Conservation (phyloP, 2,888 invertebrate species). For the Acanthoscelides obtectus region DNA sequence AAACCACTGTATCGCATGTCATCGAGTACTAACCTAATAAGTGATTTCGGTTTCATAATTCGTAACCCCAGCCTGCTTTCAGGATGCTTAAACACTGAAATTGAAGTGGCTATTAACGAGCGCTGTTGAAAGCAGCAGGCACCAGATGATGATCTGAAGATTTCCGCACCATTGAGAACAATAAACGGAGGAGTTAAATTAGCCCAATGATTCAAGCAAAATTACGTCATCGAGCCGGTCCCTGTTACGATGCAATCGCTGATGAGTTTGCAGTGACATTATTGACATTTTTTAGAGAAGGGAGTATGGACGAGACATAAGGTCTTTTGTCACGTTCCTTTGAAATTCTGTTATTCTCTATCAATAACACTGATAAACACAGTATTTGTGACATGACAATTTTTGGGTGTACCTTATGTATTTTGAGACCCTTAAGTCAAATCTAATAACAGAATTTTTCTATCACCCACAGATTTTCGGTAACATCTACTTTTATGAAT, state of each 20-base stretch:
- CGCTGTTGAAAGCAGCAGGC: not conserved
- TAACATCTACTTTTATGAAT: too few relatives aligned
- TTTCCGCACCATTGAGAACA: not conserved
- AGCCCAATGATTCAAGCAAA: not conserved
- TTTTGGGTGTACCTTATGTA: too few relatives aligned
- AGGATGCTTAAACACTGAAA: not conserved
- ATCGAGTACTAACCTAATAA: not conserved
- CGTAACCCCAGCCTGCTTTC: not conserved
- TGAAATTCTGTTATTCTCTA: too few relatives aligned
- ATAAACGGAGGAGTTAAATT: not conserved
- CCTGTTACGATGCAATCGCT: not conserved
- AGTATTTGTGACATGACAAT: too few relatives aligned
- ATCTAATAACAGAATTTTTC: too few relatives aligned
- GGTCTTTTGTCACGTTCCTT: too few relatives aligned
- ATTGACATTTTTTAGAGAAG: not conserved
- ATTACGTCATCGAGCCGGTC: not conserved
- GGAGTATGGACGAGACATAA: too few relatives aligned
- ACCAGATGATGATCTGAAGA: not conserved
- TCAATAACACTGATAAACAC: too few relatives aligned
- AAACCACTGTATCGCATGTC: not conserved
- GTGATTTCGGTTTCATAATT: not conserved
- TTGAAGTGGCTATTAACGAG: not conserved
- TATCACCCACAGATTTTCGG: too few relatives aligned
- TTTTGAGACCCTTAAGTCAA: too few relatives aligned
- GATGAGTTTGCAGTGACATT: constrained; percentile 1